phyloP scores from a whole-genome alignment of 1,140 invertebrate species.

The Drosophila jambulina region DNA sequence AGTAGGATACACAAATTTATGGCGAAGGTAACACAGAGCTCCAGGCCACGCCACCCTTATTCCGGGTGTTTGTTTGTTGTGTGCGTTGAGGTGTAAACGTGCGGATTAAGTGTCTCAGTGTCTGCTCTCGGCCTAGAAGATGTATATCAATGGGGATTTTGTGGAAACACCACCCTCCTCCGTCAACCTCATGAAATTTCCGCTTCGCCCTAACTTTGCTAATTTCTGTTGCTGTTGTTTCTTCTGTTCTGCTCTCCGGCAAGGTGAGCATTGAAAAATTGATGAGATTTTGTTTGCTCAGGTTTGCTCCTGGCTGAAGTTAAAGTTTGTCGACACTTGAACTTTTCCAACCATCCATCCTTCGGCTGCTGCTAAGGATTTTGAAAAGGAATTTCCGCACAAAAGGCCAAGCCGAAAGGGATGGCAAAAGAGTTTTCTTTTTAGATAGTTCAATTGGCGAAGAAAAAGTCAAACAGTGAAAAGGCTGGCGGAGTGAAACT shows the following conservation, averaged over 20 bases:
- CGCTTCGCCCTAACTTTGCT: slow-evolving; percentile 56
- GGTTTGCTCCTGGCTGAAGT: slow-evolving; percentile 18
- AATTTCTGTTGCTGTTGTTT: slow-evolving; percentile 51
- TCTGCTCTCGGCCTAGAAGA: slow-evolving; percentile 46
- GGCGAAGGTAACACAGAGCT: slow-evolving; percentile 38
- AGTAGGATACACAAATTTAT: slow-evolving; percentile 80
- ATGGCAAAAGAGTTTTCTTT: slow-evolving; percentile 24
- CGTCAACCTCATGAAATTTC: slow-evolving; percentile 45
- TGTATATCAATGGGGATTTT: slow-evolving; percentile 60
- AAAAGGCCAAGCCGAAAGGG: slow-evolving; percentile 13
- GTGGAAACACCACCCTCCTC: background rate
- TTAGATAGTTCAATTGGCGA: slow-evolving; percentile 44
- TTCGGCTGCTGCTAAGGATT: slow-evolving; percentile 21
- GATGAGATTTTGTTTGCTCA: slow-evolving; percentile 71
- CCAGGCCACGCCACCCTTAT: slow-evolving; percentile 17
- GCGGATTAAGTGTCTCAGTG: slow-evolving; percentile 78
- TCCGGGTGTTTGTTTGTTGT: slow-evolving; percentile 55
- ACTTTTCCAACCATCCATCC: slow-evolving; percentile 32
- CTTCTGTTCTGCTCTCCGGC: slow-evolving; percentile 6
- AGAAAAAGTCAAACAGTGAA: slow-evolving; percentile 39
- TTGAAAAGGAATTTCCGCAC: slow-evolving; percentile 26
- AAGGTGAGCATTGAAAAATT: slow-evolving; percentile 75
- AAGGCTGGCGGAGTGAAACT: slow-evolving; percentile 15
- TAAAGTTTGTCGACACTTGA: slow-evolving; percentile 53
- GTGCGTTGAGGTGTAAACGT: slow-evolving; percentile 81